Evolutionary conservation across 2,797 vertebrate species (phyloP).

Genomic region (Trachops cirrhosus): DNA sequence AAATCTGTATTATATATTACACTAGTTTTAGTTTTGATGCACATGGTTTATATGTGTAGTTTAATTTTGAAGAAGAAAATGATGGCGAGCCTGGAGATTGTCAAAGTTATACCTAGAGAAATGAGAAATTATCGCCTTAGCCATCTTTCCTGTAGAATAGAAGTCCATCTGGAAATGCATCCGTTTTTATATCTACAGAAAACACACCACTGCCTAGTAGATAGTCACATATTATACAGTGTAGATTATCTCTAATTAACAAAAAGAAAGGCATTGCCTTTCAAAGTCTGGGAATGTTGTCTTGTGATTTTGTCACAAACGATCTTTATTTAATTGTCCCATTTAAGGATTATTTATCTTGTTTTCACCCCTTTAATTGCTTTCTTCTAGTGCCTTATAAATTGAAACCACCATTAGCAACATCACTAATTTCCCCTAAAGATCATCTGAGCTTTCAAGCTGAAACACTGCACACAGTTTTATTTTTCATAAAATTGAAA

Average conservation of each 20-base stretch:
- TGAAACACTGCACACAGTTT: conserved; percentile 59
- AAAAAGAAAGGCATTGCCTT: conserved; percentile 71
- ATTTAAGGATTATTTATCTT: conserved; percentile 77
- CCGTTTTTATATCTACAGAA: conserved; percentile 37
- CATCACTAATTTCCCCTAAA: conserved; percentile 74
- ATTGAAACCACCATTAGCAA: conserved; percentile 66
- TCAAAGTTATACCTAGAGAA: conserved; percentile 47
- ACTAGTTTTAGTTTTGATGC: conserved; percentile 40
- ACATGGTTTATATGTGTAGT: conserved; percentile 17
- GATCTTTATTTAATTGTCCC: conserved; percentile 79
- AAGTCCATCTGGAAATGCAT: conserved; percentile 29
- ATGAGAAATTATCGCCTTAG: conserved; percentile 49
- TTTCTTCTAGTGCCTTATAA: conserved; percentile 68
- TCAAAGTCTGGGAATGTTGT: conserved; percentile 61
- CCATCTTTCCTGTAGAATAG: background rate
- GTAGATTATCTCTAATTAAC: conserved; percentile 74
- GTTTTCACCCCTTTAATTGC: conserved; percentile 48
- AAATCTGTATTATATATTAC: background rate
- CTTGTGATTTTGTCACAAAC: conserved; percentile 68
- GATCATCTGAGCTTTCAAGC: conserved; percentile 61
- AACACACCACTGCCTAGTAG: background rate
- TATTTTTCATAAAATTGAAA: conserved; percentile 70
- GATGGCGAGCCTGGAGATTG: conserved; percentile 30
- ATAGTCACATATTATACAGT: background rate
- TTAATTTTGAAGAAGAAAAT: conserved; percentile 66